Conservation (phyloP, 2,888 invertebrate genomes). For the Caenorhabditis macrosperma region DNA sequence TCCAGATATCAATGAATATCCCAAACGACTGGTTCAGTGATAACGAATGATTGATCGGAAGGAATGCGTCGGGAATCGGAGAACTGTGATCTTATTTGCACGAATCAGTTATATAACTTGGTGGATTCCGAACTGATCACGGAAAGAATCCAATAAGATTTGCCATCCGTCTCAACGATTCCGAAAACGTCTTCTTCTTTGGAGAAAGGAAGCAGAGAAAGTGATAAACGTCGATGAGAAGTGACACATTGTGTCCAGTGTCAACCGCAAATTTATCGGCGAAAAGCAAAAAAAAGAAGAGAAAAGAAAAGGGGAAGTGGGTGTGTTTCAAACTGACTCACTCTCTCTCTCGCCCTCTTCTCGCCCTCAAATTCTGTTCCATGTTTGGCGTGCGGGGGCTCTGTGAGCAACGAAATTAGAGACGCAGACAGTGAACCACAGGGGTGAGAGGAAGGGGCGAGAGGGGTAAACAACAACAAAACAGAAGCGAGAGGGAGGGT, state of each 20-base stretch:
- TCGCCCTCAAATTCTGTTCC: slow-evolving; percentile 31
- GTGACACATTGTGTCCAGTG: slow-evolving; percentile 33
- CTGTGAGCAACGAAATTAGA: slow-evolving; percentile 27
- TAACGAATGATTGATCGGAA: too few species aligned
- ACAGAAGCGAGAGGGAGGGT: slow-evolving; percentile 18
- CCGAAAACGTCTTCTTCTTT: background rate
- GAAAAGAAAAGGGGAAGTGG: slow-evolving; percentile 18
- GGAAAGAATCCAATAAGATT: too few species aligned
- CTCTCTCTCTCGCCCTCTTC: slow-evolving; percentile 31
- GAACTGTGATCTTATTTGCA: too few species aligned
- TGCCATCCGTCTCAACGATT: background rate
- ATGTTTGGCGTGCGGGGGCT: slow-evolving; percentile 41
- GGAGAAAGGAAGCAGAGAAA: slow-evolving; percentile 6
- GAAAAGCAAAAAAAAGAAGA: slow-evolving; percentile 14
- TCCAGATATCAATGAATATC: too few species aligned
- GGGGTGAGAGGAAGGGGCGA: background rate
- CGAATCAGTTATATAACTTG: too few species aligned
- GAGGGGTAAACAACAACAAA: slow-evolving; percentile 49
- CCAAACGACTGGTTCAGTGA: too few species aligned
- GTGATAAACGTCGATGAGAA: slow-evolving; percentile 27
- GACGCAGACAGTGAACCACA: slow-evolving; percentile 10
- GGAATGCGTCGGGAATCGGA: too few species aligned
- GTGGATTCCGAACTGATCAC: background rate
- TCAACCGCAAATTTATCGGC: slow-evolving; percentile 19
- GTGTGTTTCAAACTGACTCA: slow-evolving; percentile 57